Conservation (phyloP, 2,888 invertebrate species). For the Monopis laevigella region DNA sequence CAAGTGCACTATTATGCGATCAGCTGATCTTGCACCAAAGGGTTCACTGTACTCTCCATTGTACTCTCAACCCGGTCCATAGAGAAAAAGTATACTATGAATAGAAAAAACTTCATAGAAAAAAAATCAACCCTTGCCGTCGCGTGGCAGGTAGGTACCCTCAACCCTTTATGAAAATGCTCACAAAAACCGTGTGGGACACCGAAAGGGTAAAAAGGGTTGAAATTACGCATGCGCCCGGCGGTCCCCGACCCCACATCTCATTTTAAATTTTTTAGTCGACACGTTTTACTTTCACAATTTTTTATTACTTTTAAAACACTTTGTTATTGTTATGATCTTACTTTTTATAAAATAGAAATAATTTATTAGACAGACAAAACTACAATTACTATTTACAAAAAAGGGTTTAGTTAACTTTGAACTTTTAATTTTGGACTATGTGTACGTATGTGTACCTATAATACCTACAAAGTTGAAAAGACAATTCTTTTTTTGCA, state of each 20-base stretch:
- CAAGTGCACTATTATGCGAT: conserved; percentile 59
- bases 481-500: too few relatives aligned
- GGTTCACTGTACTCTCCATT: conserved; percentile 59
- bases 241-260: conserved; percentile 34
- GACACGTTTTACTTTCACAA: conserved; percentile 14
- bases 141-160: conserved; percentile 63
- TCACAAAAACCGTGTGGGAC: conserved; percentile 60
- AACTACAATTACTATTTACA: too few relatives aligned
- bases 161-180: conserved; percentile 63
- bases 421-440: too few relatives aligned
- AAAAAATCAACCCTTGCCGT: conserved; percentile 57
- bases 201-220: conserved; percentile 64
- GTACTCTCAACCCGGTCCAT: conserved; percentile 36
- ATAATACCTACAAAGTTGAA: too few relatives aligned
- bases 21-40: conserved; percentile 55
- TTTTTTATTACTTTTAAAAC: too few relatives aligned
- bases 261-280: conserved; percentile 32
- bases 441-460: too few relatives aligned
- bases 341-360: too few relatives aligned
- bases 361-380: too few relatives aligned
- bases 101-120: conserved; percentile 36
- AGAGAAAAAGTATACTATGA: conserved; percentile 29
- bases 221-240: conserved; percentile 60
- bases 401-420: too few relatives aligned
- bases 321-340: too few relatives aligned